Base-by-base conservation (phyloP, 1,140 invertebrate species). In the Pinna nobilis region DNA sequence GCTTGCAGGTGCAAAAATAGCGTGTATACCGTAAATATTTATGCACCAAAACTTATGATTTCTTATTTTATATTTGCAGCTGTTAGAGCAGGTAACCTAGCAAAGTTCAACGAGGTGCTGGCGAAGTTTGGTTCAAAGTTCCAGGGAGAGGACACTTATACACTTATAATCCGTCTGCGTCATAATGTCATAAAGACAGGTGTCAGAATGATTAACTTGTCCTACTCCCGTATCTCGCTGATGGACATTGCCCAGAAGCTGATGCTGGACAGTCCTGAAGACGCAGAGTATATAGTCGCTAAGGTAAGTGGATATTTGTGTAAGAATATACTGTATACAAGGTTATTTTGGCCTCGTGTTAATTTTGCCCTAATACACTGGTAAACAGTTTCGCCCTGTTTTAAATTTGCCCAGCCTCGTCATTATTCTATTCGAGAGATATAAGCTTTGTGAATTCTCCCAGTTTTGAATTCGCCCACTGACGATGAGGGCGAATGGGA, bases 121-220 rank as follows among this genome's bases (percentile, higher is more conserved):
- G 94, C 97, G 77, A 95, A 97, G 67, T 90, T 86, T 81, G 84
- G 84, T 49, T 73, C 77, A 32, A 85, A 88, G 69, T 90, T 89
- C 81, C 86, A 91, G 75, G 79, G 91, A 69, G 97, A 99, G 89
- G 94, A 98, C 83, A 99, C 97, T 0, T 99, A 96, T 82, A 98
- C 96, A 55, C 88, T 99, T 35, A 99, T 99, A 83, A 91, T 99
- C 47, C 80, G 89, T 9, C 89, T 99, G 23, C 92, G 97, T 67
- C 98, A 99, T 87, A 99, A 99, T 91, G 98, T 99, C 1, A 99
- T 99, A 84, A 99, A 99, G 90, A 99, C 98, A 6, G 98, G 98
- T 0, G 96, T 99, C 53, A 92, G 98, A 47, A 97, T 97, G 70
- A 99, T 99, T 88, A 97, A 96, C 15, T 87, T 98, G 1, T 98